Percentiles rank a stretch among this genome's conserved stretches.
phyloP scores from a whole-genome alignment of 2,888 invertebrate species.

The Panzeria rudis region DNA sequence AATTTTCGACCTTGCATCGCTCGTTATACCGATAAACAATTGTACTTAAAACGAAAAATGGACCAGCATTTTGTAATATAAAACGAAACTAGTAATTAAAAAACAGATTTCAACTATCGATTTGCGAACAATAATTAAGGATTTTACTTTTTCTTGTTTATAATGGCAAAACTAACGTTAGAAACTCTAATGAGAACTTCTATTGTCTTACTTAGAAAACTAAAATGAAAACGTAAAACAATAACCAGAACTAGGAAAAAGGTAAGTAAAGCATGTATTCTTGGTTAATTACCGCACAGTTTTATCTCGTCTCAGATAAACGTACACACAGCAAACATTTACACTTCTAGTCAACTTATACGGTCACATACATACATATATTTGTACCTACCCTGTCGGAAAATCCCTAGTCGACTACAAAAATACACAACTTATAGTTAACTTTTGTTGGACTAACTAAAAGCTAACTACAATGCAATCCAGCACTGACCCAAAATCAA shows the following conservation, averaged over 20 bases:
- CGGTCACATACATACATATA: background rate
- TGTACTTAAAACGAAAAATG: no score
- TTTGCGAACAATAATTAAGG: conserved; percentile 3
- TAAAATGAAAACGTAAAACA: background rate
- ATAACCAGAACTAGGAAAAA: conserved; percentile 6
- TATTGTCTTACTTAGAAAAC: conserved; percentile 24
- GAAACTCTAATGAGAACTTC: background rate
- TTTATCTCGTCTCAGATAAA: conserved; percentile 17
- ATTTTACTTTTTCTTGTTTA: background rate
- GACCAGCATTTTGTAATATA: no score
- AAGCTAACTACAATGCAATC: background rate
- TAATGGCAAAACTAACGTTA: background rate
- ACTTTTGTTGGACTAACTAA: no score
- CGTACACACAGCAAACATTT: background rate
- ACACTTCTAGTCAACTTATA: background rate
- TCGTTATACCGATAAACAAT: no score
- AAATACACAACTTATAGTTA: no score
- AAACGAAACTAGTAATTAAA: background rate
- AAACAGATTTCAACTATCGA: conserved; percentile 11
- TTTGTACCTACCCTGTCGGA: no score
- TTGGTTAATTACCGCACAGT: conserved; percentile 23
- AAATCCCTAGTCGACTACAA: no score
- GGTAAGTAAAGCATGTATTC: background rate
- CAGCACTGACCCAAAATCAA: no score
- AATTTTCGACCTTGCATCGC: no score